phyloP scores from a whole-genome alignment of 2,113 vertebrate species.

The Larimichthys polyactis region DNA sequence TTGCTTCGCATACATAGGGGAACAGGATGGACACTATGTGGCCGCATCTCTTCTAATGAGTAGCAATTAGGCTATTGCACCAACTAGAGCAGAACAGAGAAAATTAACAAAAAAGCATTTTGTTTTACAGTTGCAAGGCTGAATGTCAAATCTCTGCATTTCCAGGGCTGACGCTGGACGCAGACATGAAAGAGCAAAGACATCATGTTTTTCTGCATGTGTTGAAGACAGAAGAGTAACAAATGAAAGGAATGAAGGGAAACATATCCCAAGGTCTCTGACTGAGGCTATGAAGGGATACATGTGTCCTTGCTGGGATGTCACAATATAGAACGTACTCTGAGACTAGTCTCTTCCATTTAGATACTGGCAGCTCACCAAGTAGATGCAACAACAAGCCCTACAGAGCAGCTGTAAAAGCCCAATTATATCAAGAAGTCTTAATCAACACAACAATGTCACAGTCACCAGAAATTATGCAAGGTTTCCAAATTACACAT shows the following conservation, averaged over 20 bases:
- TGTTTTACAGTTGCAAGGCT: background rate
- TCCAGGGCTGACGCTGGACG: background rate
- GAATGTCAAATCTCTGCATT: conserved; percentile 21
- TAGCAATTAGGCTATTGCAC: conserved; percentile 45
- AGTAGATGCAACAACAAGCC: conserved; percentile 4
- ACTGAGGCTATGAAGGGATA: background rate
- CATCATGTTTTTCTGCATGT: conserved; percentile 2
- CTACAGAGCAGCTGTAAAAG: conserved; percentile 11
- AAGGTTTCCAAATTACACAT: conserved; percentile 24
- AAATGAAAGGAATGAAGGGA: background rate
- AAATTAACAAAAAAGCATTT: conserved; percentile 39
- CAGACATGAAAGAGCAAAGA: conserved; percentile 11
- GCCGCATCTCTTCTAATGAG: conserved; percentile 58
- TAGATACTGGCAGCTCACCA: conserved; percentile 22
- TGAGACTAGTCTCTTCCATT: background rate
- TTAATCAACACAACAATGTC: conserved; percentile 39
- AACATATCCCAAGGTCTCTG: background rate
- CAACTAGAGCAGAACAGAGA: conserved; percentile 39
- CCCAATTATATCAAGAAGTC: background rate
- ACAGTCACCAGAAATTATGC: conserved; percentile 25
- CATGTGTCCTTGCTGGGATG: conserved; percentile 25
- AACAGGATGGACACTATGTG: conserved; percentile 40
- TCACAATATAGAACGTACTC: conserved; percentile 10
- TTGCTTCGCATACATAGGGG: conserved; percentile 39
- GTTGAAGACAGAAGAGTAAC: background rate